A percentile compares a stretch with the other conserved stretches of the same genome.
Conservation (phyloP, 1,140 invertebrate genomes). For the Pseudomyrmex cubaensis region DNA sequence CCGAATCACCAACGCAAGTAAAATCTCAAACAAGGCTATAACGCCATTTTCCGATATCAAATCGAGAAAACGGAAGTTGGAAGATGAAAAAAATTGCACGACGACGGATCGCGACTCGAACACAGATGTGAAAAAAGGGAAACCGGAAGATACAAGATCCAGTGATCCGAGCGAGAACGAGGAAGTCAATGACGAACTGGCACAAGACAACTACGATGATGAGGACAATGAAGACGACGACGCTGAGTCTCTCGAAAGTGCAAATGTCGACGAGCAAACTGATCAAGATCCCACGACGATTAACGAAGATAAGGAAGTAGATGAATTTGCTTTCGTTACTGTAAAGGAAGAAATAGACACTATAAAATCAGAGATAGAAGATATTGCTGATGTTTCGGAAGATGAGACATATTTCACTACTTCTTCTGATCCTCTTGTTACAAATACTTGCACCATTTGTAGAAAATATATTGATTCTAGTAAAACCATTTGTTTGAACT, state of each 20-base stretch:
- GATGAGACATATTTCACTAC: conserved; percentile 25
- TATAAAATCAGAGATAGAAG: conserved; percentile 3
- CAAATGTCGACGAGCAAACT: background rate
- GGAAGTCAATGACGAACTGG: background rate
- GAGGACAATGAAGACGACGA: background rate
- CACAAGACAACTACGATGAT: background rate
- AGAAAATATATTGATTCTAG: too few relatives aligned
- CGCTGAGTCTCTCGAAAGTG: background rate
- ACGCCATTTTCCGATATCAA: background rate
- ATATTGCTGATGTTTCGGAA: background rate
- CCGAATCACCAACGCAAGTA: background rate
- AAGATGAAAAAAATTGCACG: conserved; percentile 21
- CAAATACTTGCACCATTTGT: too few relatives aligned
- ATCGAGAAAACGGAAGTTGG: background rate
- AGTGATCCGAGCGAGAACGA: background rate
- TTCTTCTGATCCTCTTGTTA: too few relatives aligned
- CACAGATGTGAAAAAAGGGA: background rate
- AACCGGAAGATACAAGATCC: background rate
- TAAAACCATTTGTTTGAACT: too few relatives aligned
- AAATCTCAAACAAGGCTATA: too few relatives aligned
- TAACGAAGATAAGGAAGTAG: background rate
- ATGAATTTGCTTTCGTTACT: conserved; percentile 15
- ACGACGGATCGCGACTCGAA: background rate
- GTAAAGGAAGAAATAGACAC: background rate
- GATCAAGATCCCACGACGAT: background rate